Evolutionary conservation across 2,797 vertebrate genomes (phyloP), one percentile per base, ranked within the genome.

Genomic region (Argyrosomus regius): DNA sequence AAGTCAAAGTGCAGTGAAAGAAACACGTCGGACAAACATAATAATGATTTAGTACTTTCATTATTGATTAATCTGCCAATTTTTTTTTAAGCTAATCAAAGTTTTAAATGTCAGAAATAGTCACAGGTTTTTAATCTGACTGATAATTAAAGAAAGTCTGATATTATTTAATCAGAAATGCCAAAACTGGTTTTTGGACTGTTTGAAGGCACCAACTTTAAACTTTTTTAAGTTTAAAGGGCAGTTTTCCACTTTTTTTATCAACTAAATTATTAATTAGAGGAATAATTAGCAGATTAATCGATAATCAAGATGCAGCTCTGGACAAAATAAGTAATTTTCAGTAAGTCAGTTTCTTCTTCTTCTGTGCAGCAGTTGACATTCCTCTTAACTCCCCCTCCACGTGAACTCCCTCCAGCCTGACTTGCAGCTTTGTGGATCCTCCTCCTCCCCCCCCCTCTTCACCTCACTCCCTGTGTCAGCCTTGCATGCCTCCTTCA

Each of bases 61-160:
- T 48, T 41, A 74, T 71, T 26, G 79, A 79, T 45, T 4, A 6
- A 53, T 22, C 14, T 65, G 53, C 26, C 56, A 45, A 13, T 74
- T 39, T 4, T 12, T 24, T 39, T 60, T 22, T 58, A 45, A n/a
- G 0, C 24, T 2, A 6, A 81, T 81, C 78, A 45, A 54, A 72
- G 45, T 50, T 70, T 81, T 46, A 82, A 84, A 80, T 84, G 76
- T 80, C 76, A 77, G 0, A 61, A 65, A 31, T 68, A 45, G 64
- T 68, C 14, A 68, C 67, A 28, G 17, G 6, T 20, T 7, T 63
- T 43, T 13, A 43, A 18, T 35, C n/a, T 16, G 22, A 58, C 8
- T 11, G 28, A 20, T 6, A 43, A 35, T 28, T 22, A 18, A 57
- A 39, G 7, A 39, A 39, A 9, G 35, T 39, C 8, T 39, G 35